These are phyloP conservation scores for Eristalinus sepulchralis DNA, from an alignment of 2,888 invertebrate species.

Conservation along the genomic window DNA sequence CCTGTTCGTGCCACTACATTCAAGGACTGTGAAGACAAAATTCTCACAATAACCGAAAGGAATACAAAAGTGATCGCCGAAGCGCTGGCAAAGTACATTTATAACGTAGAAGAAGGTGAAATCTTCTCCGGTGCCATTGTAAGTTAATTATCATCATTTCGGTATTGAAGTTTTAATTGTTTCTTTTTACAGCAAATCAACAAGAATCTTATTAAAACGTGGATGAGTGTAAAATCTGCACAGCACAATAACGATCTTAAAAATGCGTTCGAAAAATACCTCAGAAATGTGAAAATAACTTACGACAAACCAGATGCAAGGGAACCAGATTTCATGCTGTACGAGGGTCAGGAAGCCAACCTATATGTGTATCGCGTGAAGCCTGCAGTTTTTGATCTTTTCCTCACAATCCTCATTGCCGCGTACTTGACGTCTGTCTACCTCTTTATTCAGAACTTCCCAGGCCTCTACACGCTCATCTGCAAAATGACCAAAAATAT, in stretches of 20 bases:
- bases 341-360: conserved; percentile 89
- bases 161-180: conserved; percentile 31
- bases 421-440: conserved; percentile 93
- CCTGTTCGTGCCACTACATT: conserved; percentile 79
- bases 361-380: conserved; percentile 97
- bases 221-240: conserved; percentile 88
- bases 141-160: conserved; percentile 76
- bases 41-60: conserved; percentile 74
- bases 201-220: conserved; percentile 86
- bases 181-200: conserved; percentile 86
- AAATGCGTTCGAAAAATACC: conserved; percentile 87
- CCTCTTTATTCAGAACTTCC: conserved; percentile 88
- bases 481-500: conserved; percentile 81
- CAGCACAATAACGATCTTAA: conserved; percentile 87
- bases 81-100: conserved; percentile 90
- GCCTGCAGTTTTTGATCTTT: conserved; percentile 98
- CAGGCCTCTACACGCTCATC: conserved; percentile 85
- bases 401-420: conserved; percentile 92
- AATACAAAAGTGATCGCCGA: conserved; percentile 91
- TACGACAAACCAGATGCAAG: conserved; percentile 89
- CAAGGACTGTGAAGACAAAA: conserved; percentile 74
- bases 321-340: conserved; percentile 96
- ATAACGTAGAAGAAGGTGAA: conserved; percentile 85
- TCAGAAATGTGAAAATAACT: conserved; percentile 88
- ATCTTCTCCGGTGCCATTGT: conserved; percentile 90